Percentiles rank a stretch among this genome's conserved stretches.
phyloP scores from a whole-genome alignment of 2,797 vertebrate species.

The Hydrolagus colliei region DNA sequence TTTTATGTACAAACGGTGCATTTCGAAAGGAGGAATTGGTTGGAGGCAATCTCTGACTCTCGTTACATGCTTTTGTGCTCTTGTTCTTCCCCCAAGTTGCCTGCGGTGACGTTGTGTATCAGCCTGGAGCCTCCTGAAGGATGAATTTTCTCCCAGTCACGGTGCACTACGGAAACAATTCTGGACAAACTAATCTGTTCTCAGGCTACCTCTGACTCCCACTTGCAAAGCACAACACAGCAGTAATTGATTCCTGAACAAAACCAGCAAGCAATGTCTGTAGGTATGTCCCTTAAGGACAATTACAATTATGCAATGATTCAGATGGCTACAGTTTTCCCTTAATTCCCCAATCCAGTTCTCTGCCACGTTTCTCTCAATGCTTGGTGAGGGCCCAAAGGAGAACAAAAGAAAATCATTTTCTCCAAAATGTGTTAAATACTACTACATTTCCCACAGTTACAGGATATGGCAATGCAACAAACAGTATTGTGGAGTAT shows the following conservation, averaged over 20 bases:
- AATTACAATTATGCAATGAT: not conserved
- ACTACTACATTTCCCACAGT: not conserved
- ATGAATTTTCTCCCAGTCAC: conserved; percentile 5
- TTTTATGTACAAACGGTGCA: not conserved
- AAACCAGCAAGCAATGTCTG: not conserved
- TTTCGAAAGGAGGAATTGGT: not conserved
- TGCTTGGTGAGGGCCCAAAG: not conserved
- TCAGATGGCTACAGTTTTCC: not conserved
- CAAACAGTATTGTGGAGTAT: no score
- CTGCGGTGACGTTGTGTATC: not conserved
- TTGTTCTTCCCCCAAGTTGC: no score
- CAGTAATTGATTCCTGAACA: not conserved
- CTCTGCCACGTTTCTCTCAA: not conserved
- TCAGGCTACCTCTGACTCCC: not conserved
- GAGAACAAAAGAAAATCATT: not conserved
- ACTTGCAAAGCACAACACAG: not conserved
- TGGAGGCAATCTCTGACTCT: not conserved
- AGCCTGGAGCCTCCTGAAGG: not conserved
- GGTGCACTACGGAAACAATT: not conserved
- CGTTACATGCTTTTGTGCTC: no score
- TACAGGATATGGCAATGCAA: not conserved
- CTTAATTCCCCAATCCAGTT: not conserved
- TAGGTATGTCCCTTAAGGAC: not conserved
- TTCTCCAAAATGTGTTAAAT: conserved; percentile 8
- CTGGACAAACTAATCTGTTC: not conserved